Base-by-base conservation (phyloP, 2,888 invertebrate species). In the Agriopis aurantiaria region DNA sequence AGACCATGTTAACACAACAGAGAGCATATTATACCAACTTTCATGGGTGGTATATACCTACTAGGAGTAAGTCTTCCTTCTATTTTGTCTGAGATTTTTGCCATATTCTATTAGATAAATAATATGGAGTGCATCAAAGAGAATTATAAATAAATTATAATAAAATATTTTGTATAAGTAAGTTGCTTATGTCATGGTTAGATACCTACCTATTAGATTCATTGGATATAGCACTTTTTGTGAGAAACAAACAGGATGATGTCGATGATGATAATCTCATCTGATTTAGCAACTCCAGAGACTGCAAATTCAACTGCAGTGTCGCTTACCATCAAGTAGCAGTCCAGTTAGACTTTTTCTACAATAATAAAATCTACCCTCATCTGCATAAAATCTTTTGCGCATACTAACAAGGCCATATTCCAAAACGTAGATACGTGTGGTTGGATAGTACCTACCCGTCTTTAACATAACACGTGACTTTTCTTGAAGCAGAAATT, bases 391-490 rank as follows among this genome's bases (percentile, higher is more conserved):
- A 65, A 65, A 65, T 45, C 58, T n/a, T 17, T 57, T 65, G 23
- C 40, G 49, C 40, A 49, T 14, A 49, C 10, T 60, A 41, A 60
- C 46, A 41, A 53, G 62, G 61, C 40, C 52, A 46, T 33, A 5
- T 17, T 49, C 33, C 5, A 41, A 60, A 60, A 49, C n/a, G 53
- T 45, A 62, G 53, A 62, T 45, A 62, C 62, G 62, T 62, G 52
- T 62, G n/a, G 62, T 53, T 62, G 12, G 53, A 23, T 62, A 45
- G 52, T 62, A 53, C 7, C 53, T 43, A 45, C 23, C 43, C 43
- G n/a, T 51, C 33, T 52, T 51, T 61, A 40, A 61, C 51, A 53
- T 62, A 45, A 62, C 53, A 53, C 62, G 62, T 62, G 62, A 62
- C 62, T 62, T 62, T 62, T 61, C 60, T 62, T 62, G 53, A 45